Evolutionary conservation across 2,797 vertebrate genomes (phyloP), one percentile per base, ranked within the genome.

Genomic region (Triplophysa yarkandensis): DNA sequence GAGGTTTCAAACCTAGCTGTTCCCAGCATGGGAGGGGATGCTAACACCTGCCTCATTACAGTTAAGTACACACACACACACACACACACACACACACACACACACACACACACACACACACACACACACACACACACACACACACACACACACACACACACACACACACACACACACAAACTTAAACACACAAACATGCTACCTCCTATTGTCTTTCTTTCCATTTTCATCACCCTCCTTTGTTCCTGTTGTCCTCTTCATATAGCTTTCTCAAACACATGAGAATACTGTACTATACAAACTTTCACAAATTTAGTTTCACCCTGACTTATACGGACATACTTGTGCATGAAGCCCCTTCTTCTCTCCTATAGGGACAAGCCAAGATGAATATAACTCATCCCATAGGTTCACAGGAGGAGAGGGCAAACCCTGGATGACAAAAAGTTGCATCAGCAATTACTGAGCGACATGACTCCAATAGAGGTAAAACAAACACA

Each of bases 381-480:
- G 66, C 70, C 66, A 79, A 68, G 88, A 90, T 88, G 88, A 89
- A 91, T 91, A 86, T 89, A 90, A 87, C 85, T 86, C 88, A 92
- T 88, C 90, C 90, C 43, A 79, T 87, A 89, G 91, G 89, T 90
- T 87, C 88, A 85, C 88, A 89, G 89, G 84, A 91, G 90, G 88
- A 85, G 88, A 92, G 84, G 87, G 88, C 88, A 89, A 91, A 91
- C 89, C 89, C 89, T 90, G 88, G 90, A 91, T 93, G 91, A 90
- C 90, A 92, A 91, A 90, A 88, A 91, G 84, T 93, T 93, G 91
- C 91, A 93, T 92, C 91, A 93, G 92, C 90, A 92, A 90, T 88
- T 87, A 88, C 88, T 88, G 89, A 91, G 89, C 88, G 87, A 89
- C 88, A 87, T 91, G 91, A 91, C 88, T 90, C 89, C 88, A 86